phyloP scores from a whole-genome alignment of 2,113 vertebrate genomes.

The Gambusia affinis region DNA sequence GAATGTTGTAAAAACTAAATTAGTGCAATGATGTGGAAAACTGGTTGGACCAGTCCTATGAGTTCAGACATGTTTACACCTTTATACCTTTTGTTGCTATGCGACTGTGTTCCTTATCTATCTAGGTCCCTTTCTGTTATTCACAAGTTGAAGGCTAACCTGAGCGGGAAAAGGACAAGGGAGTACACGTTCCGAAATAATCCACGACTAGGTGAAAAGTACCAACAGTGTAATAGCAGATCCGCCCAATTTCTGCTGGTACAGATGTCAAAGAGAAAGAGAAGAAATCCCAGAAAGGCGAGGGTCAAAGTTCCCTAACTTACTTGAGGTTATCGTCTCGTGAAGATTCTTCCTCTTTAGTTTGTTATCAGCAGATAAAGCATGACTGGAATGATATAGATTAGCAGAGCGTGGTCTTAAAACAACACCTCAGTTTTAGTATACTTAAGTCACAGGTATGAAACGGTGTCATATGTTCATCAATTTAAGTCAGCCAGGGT shows the following conservation, averaged over 20 bases:
- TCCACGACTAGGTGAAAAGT: neutral
- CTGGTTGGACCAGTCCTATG: neutral
- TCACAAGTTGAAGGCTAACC: neutral
- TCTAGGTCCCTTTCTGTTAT: neutral
- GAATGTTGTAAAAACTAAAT: neutral
- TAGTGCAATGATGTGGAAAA: neutral
- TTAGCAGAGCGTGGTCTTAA: constrained; percentile 10
- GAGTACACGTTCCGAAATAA: neutral
- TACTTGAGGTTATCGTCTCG: constrained; percentile 14
- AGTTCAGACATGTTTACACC: neutral
- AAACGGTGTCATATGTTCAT: neutral
- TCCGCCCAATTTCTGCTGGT: neutral
- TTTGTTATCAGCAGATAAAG: constrained; percentile 7
- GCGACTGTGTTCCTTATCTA: too few relatives aligned
- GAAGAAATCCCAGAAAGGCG: neutral
- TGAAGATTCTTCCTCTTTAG: neutral
- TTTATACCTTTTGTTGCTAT: neutral
- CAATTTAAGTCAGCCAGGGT: neutral
- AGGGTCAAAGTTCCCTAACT: constrained; percentile 15
- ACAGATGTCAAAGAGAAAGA: neutral
- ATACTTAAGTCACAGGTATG: neutral
- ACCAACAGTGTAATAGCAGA: neutral
- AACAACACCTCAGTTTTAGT: neutral
- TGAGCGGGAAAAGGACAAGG: neutral
- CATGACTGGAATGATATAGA: neutral